Evolutionary conservation across 2,888 invertebrate genomes (phyloP), one percentile per base, ranked within the genome.

Genomic region (Corythucha ciliata): DNA sequence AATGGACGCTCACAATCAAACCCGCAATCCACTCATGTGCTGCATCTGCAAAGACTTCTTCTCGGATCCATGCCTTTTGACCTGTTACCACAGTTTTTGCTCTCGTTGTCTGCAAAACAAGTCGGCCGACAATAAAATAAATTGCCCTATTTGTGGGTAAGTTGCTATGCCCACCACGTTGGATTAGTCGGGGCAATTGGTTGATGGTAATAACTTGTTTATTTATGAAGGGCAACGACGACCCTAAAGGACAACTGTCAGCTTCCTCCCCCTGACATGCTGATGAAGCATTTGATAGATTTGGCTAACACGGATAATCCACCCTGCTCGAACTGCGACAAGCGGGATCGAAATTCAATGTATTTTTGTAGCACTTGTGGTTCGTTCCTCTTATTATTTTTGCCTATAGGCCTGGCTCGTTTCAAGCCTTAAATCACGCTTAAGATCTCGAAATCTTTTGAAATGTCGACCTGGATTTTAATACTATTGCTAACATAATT

Each of bases 351-450:
- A 56, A 68, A 73, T 53, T 79, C 80, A 52, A 83, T 84, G 83
- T 83, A 74, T 67, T 83, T 81, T 71, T 84, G 84, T 71, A 81
- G 80, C 65, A 84, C 83, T 41, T 84, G 84, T 65, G 78, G 80
- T 79, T 69, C 64, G 65, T 59, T n/a, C n/a, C n/a, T n/a, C n/a
- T n/a, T n/a, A n/a, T n/a, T n/a, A n/a, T n/a, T n/a, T n/a, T n/a
- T n/a, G n/a, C n/a, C n/a, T n/a, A n/a, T n/a, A n/a, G n/a, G n/a
- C n/a, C n/a, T n/a, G n/a, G n/a, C n/a, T n/a, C n/a, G n/a, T n/a
- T n/a, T n/a, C n/a, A n/a, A n/a, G n/a, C n/a, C n/a, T n/a, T n/a
- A n/a, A n/a, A n/a, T n/a, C n/a, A n/a, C n/a, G n/a, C 6, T 41
- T 16, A 41, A 41, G 12, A 26, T 22, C 14, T 41, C 27, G 24